Conservation (phyloP, 2,113 vertebrate species). For the Pseudonaja textilis region DNA sequence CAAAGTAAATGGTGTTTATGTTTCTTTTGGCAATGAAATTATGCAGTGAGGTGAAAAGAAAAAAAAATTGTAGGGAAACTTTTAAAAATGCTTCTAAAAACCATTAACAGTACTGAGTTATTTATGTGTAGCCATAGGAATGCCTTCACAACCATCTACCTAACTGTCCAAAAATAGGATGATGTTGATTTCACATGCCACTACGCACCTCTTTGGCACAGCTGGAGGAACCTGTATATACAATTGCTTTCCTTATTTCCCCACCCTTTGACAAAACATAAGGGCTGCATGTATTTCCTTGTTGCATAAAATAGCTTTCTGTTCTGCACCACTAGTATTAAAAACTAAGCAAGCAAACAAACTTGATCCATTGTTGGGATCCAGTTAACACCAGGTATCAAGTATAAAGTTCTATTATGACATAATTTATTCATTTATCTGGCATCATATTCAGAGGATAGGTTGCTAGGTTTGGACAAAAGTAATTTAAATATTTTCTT, state of each 20-base stretch:
- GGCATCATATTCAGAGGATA: not conserved
- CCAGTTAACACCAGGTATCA: not conserved
- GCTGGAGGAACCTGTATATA: not conserved
- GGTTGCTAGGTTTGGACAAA: not conserved
- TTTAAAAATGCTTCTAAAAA: not conserved
- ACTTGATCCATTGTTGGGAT: not conserved
- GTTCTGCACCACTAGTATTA: not conserved
- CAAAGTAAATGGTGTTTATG: not conserved
- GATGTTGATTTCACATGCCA: not conserved
- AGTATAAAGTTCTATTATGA: not conserved
- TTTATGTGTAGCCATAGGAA: not conserved
- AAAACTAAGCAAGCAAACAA: not conserved
- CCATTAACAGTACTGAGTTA: not conserved
- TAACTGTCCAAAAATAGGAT: not conserved
- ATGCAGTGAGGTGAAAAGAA: not conserved
- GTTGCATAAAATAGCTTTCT: not conserved
- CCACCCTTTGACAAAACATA: not conserved
- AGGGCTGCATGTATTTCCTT: not conserved
- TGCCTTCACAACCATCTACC: not conserved
- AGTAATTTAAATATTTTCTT: not conserved
- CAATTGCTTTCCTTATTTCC: not conserved
- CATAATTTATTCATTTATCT: not conserved
- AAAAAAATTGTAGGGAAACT: not conserved
- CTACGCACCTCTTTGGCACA: not conserved
- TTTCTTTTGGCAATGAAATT: not conserved